These are phyloP conservation scores for Serilophus lunatus DNA, from an alignment of 2,113 vertebrate genomes.

Conservation along the genomic window DNA sequence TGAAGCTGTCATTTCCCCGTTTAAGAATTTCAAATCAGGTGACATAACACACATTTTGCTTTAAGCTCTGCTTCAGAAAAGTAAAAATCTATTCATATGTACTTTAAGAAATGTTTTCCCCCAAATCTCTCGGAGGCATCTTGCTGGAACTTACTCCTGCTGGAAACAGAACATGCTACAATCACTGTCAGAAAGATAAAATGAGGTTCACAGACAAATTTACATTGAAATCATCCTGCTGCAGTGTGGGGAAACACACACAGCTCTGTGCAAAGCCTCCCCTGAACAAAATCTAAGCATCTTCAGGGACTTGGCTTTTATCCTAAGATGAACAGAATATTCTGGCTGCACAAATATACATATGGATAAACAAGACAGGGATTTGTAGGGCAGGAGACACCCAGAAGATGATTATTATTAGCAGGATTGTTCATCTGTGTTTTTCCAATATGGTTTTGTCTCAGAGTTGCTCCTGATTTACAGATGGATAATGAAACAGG, in stretches of 20 bases:
- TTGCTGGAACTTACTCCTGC: not conserved
- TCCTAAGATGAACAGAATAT: not conserved
- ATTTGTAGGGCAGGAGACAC: not conserved
- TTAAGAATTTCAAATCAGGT: not conserved
- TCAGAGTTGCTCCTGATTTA: not conserved
- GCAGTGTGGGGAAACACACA: not conserved
- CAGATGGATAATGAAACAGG: not conserved
- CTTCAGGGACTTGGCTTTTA: not conserved
- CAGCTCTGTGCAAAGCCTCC: not conserved
- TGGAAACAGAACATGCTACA: not conserved
- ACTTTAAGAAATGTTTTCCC: not conserved
- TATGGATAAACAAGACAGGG: not conserved
- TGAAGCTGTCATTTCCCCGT: not conserved
- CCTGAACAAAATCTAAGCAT: not conserved
- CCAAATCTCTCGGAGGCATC: not conserved
- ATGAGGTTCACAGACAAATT: not conserved
- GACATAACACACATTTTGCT: not conserved
- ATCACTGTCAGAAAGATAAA: not conserved
- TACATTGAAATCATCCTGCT: not conserved
- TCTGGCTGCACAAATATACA: not conserved
- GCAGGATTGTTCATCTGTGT: not conserved
- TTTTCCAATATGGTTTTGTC: not conserved
- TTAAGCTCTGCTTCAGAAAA: not conserved
- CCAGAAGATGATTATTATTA: not conserved
- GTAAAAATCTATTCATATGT: not conserved